Evolutionary conservation across 2,888 invertebrate species (phyloP).

Genomic region (Mellilla xanthometata): DNA sequence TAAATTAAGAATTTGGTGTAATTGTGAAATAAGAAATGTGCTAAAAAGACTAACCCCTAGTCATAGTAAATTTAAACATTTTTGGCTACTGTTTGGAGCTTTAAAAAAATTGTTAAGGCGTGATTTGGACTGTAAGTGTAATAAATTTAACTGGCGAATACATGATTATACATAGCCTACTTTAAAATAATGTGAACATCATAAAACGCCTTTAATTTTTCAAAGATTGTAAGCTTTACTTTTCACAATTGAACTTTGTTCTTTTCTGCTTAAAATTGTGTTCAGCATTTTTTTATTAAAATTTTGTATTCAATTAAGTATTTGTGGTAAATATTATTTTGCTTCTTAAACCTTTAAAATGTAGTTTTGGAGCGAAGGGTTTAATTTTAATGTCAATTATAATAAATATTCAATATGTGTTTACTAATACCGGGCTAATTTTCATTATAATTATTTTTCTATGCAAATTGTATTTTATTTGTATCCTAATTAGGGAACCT

Average conservation of each 20-base stretch:
- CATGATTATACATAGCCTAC: too few species aligned
- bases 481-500: too few species aligned
- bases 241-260: neutral
- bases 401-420: constrained; percentile 13
- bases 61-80: constrained; percentile 39
- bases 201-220: constrained; percentile 1
- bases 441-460: constrained; percentile 56
- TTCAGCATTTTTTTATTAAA: neutral
- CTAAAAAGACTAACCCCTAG: constrained; percentile 58
- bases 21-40: constrained; percentile 15
- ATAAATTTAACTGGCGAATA: too few species aligned
- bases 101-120: constrained; percentile 5
- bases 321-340: neutral
- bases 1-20: neutral
- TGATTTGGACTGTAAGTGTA: too few species aligned
- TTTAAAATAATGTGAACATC: too few species aligned
- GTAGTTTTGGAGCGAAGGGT: neutral
- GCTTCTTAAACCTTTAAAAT: constrained; percentile 2
- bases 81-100: constrained; percentile 24
- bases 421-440: constrained; percentile 18
- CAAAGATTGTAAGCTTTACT: constrained; percentile 1
- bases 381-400: constrained; percentile 3
- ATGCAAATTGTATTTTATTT: constrained; percentile 49
- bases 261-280: neutral
- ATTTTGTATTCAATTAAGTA: neutral